A percentile compares a stretch with the other conserved stretches of the same genome.
phyloP scores from a whole-genome alignment of 2,888 invertebrate species.

The Brenthis hecate region DNA sequence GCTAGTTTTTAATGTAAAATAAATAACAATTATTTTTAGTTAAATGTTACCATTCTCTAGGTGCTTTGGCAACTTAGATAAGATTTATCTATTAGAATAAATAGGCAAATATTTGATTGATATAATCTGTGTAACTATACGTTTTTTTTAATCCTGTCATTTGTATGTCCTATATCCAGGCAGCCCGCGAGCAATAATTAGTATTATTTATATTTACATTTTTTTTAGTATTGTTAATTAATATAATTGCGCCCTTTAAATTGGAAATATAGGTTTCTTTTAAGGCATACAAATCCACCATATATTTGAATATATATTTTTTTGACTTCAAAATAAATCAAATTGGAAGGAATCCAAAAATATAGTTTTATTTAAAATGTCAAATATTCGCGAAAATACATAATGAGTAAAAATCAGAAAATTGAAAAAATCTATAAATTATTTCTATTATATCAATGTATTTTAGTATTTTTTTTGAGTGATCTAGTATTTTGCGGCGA shows the following conservation, averaged over 20 bases:
- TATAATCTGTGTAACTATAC: not conserved
- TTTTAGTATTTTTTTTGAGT: too few species aligned
- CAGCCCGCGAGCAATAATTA: not conserved
- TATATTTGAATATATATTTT: too few species aligned
- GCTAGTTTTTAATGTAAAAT: slow-evolving; percentile 28
- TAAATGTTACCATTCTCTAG: slow-evolving; percentile 41
- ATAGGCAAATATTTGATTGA: not conserved
- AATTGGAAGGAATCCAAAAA: too few species aligned
- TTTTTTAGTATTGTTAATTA: not conserved
- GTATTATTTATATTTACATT: slow-evolving; percentile 5
- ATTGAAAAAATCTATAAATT: too few species aligned
- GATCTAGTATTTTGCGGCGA: too few species aligned
- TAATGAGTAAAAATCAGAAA: too few species aligned
- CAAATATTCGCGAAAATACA: too few species aligned
- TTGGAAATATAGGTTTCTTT: not conserved
- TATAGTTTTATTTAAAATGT: too few species aligned
- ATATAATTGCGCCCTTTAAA: not conserved
- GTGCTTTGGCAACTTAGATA: slow-evolving; percentile 28
- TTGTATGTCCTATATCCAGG: slow-evolving; percentile 2
- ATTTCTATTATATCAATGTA: too few species aligned
- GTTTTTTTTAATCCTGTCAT: not conserved
- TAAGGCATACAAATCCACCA: too few species aligned
- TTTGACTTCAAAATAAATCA: too few species aligned
- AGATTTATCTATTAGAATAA: not conserved
- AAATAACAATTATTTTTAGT: slow-evolving; percentile 30